A percentile compares a stretch with the other conserved stretches of the same genome.
These are phyloP conservation scores for Tenualosa thibaudeaui DNA, from an alignment of 2,797 vertebrate species.

Conservation along the genomic window DNA sequence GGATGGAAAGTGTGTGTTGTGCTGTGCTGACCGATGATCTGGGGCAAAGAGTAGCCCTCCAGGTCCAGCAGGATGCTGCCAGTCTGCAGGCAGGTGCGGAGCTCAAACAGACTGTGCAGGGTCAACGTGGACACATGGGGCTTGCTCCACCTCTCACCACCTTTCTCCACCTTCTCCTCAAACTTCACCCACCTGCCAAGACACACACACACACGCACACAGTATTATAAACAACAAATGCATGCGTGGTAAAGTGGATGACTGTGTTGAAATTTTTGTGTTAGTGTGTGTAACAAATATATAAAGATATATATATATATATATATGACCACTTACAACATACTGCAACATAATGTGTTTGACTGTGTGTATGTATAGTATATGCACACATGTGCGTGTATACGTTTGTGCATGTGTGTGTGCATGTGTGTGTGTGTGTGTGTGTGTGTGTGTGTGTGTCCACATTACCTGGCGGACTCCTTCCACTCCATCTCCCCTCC, in stretches of 20 bases:
- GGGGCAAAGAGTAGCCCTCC: constrained; percentile 87
- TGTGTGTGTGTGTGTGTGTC: too few species aligned
- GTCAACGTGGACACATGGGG: constrained; percentile 95
- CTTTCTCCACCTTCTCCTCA: constrained; percentile 97
- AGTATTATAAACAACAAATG: too few species aligned
- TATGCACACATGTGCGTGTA: too few species aligned
- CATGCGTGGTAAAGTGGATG: too few species aligned
- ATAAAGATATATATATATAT: too few species aligned
- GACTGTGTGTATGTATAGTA: too few species aligned
- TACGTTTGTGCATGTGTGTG: too few species aligned
- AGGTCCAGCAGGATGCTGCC: constrained; percentile 91
- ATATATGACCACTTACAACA: too few species aligned
- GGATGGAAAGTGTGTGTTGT: too few species aligned
- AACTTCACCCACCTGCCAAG: constrained; percentile 92
- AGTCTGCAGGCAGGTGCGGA: constrained; percentile 91
- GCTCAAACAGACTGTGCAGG: constrained; percentile 94
- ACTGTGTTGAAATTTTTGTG: neutral
- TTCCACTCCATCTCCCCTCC: constrained; percentile 95
- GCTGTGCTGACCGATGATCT: constrained; percentile 87
- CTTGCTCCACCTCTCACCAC: constrained; percentile 96
- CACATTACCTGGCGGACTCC: constrained; percentile 86
- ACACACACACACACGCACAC: neutral
- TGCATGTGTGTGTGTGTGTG: too few species aligned
- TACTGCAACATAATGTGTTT: too few species aligned
- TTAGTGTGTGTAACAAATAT: too few species aligned